Base-by-base conservation (phyloP, 2,888 invertebrate genomes). In the Hyposoter dolosus region DNA sequence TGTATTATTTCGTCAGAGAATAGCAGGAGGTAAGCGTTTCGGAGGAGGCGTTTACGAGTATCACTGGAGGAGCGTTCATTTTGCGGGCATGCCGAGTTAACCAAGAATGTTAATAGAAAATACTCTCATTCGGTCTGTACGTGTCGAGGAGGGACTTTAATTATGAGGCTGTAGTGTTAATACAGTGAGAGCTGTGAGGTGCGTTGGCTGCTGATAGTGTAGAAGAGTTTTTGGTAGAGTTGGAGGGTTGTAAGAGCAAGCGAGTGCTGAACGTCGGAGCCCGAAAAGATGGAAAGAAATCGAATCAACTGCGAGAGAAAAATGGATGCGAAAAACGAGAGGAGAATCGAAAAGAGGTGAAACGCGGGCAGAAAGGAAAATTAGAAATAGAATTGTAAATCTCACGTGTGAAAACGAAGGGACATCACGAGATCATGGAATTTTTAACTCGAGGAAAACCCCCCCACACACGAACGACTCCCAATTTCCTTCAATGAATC, bases 41-140 rank as follows among this genome's bases (percentile, higher is more conserved):
- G 23, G 43, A 60, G 40, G 56, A 43, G 23, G 50, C 60, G 63
- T 77, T 63, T 66, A 63, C 63, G 71, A 80, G 63, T 71, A 80
- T 84, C 60, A 66, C 66, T 56, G 35, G 40, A 40, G 40, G 28
- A 60, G 89, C 90, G 93, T 91, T 93, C 92, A 93, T 93, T 93
- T 92, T 89, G 90, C 89, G 90, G 35, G 68, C 89, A 89, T 89
- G 91, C 89, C 88, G 90, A 91, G 91, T 92, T 92, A 91, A 90
- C 92, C 91, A 92, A 91, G 93, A 93, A 93, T 93, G 93, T 93
- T 93, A 93, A 93, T 93, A 92, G 93, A 93, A 93, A 93, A 93
- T 93, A 90, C 93, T 93, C 87, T 53, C 79, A 68, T 79, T 72
- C 66, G 53, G 35, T 63, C 81, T 19, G 91, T 90, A 89, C 89